Evolutionary conservation across 2,113 vertebrate genomes (phyloP).

Genomic region (Rhinolophus sinicus): DNA sequence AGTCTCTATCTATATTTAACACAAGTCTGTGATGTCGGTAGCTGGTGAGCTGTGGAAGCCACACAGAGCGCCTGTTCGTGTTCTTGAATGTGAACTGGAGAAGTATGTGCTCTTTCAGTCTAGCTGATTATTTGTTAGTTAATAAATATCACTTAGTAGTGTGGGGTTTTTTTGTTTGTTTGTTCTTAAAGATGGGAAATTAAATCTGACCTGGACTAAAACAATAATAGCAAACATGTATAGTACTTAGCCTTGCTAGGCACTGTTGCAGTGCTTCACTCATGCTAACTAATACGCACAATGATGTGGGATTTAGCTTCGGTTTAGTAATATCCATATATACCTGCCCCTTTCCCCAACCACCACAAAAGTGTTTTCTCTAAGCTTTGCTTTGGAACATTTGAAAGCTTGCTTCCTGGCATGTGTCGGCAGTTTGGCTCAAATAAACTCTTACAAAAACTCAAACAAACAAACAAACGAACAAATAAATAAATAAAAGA

Average conservation of each 20-base stretch:
- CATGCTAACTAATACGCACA: background rate
- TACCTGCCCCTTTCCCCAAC: background rate
- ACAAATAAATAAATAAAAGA: background rate
- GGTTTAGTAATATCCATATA: background rate
- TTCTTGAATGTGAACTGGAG: background rate
- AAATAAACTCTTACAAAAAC: no score
- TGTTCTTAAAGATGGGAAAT: background rate
- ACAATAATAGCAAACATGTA: background rate
- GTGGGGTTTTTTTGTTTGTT: background rate
- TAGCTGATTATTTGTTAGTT: constrained; percentile 1
- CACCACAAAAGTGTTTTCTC: background rate
- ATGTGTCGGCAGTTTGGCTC: no score
- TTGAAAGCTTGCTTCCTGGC: no score
- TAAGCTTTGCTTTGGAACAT: no score
- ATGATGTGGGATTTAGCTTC: background rate
- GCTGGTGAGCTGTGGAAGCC: background rate
- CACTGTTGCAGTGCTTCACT: background rate
- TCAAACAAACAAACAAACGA: no score
- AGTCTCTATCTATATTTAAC: background rate
- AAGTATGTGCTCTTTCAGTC: background rate
- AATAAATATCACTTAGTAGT: background rate
- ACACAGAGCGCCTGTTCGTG: background rate
- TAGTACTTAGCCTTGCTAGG: background rate
- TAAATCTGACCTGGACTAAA: constrained; percentile 28
- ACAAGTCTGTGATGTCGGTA: background rate